phyloP scores from a whole-genome alignment of 1,140 invertebrate species.

The Holcopasites calliopsidis region DNA sequence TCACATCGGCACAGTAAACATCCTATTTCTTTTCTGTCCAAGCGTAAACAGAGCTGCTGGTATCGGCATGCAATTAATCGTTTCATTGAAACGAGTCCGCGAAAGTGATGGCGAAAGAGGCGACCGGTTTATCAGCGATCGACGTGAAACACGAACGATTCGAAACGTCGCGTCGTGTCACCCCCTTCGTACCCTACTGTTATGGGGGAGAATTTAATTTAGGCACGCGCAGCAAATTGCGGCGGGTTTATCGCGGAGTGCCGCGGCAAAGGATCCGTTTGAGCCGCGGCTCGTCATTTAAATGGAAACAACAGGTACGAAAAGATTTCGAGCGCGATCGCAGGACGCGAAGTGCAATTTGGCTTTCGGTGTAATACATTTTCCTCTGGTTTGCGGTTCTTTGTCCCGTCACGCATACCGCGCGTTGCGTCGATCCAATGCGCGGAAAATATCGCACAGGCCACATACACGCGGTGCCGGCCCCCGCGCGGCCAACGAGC shows the following conservation, averaged over 20 bases:
- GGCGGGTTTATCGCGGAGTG: background rate
- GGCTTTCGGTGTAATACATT: constrained; percentile 26
- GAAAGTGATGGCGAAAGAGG: background rate
- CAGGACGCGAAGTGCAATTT: no score
- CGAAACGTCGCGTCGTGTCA: background rate
- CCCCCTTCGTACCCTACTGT: background rate
- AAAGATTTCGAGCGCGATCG: background rate
- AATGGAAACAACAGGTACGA: background rate
- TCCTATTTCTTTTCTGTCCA: background rate
- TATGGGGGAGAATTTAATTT: background rate
- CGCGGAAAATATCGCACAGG: constrained; percentile 36
- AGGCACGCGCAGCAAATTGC: background rate
- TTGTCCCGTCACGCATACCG: constrained; percentile 25
- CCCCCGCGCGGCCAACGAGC: constrained; percentile 28
- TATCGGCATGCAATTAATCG: background rate
- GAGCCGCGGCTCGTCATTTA: background rate
- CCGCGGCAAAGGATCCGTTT: background rate
- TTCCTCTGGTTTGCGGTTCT: constrained; percentile 30
- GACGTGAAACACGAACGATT: no score
- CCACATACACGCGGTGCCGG: background rate
- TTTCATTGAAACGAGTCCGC: no score
- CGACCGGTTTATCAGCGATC: background rate
- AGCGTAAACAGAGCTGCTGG: background rate
- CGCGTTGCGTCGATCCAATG: background rate
- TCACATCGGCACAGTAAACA: background rate